Evolutionary conservation across 2,113 vertebrate species (phyloP).

Genomic region (Podiceps cristatus): DNA sequence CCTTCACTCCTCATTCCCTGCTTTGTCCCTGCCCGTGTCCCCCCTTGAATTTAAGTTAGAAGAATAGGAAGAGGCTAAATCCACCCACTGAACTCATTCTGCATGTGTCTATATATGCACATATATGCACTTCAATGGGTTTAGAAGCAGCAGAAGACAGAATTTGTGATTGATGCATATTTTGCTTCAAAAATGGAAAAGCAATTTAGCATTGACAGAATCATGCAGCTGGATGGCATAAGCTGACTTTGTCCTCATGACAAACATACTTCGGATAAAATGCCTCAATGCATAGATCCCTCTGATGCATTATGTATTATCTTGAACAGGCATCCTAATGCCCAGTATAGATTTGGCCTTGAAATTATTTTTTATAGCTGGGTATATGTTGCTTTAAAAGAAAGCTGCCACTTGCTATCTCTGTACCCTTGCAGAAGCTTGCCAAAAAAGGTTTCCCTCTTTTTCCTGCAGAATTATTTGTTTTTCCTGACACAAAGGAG

Average conservation of each 20-base stretch:
- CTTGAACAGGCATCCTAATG: not conserved
- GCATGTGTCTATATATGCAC: not conserved
- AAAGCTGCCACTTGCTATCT: slow-evolving; percentile 4
- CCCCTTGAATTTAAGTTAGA: not conserved
- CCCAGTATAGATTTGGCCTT: not conserved
- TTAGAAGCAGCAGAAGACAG: not conserved
- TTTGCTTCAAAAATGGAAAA: not conserved
- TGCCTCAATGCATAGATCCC: not conserved
- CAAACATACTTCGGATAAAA: slow-evolving; percentile 15
- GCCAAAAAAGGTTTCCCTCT: slow-evolving; percentile 84
- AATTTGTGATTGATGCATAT: not conserved
- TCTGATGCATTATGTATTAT: not conserved
- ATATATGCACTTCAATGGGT: not conserved
- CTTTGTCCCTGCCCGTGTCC: not conserved
- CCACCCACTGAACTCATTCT: not conserved
- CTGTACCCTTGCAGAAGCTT: slow-evolving; percentile 48
- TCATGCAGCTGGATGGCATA: not conserved
- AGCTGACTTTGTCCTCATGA: not conserved
- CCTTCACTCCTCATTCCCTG: not conserved
- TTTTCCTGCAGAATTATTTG: slow-evolving; percentile 76
- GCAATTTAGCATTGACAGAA: not conserved
- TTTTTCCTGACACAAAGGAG: slow-evolving; percentile 83
- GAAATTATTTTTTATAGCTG: slow-evolving; percentile 11
- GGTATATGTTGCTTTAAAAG: slow-evolving; percentile 32
- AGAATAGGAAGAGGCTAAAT: not conserved